phyloP scores from a whole-genome alignment of 2,113 vertebrate genomes.

The Callorhinus ursinus region DNA sequence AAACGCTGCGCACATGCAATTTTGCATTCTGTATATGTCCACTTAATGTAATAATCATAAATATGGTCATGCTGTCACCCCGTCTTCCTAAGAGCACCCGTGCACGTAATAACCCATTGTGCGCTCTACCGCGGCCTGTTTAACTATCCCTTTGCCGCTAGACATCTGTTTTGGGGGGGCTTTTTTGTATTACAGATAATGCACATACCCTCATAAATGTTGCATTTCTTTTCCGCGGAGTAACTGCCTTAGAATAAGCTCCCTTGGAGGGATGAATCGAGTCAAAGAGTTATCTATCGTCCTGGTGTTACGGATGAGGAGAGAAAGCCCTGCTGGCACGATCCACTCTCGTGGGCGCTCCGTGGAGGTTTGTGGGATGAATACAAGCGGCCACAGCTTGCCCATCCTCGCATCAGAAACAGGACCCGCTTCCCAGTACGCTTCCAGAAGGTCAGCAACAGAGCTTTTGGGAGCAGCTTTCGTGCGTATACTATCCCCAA shows the following conservation, averaged over 20 bases:
- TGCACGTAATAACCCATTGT: accelerated
- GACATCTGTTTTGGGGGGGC: neutral
- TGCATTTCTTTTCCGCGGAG: neutral
- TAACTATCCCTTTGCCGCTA: neutral
- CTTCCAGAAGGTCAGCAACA: neutral
- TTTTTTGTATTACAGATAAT: neutral
- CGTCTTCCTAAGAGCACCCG: neutral
- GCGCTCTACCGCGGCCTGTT: accelerated
- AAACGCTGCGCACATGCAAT: neutral
- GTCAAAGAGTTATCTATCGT: neutral
- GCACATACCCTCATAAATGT: neutral
- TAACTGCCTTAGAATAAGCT: neutral
- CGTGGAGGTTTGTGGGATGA: neutral
- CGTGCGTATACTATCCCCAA: neutral
- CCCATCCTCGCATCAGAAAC: neutral
- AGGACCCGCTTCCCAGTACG: neutral
- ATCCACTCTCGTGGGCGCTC: neutral
- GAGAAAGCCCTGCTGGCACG: neutral
- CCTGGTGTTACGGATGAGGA: neutral
- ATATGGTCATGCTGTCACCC: neutral
- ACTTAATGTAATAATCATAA: neutral
- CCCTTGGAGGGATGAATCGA: neutral
- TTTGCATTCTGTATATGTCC: neutral
- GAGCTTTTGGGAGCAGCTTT: neutral
- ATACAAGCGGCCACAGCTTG: neutral